Conservation (phyloP, 1,140 invertebrate genomes). For the Palaemon carinicauda region DNA sequence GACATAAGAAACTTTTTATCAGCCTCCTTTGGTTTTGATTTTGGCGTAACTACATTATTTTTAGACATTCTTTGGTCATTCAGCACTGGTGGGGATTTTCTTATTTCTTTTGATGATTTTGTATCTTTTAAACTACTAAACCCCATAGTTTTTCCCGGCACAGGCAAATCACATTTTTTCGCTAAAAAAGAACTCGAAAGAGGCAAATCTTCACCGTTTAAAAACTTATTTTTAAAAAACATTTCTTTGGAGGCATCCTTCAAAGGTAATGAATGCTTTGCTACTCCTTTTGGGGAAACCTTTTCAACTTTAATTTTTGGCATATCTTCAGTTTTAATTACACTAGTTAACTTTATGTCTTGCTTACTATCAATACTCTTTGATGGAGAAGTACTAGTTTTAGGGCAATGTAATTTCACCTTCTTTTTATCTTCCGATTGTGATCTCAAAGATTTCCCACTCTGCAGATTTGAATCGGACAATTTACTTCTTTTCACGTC, state of each 20-base stretch:
- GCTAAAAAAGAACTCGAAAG: slow-evolving; percentile 28
- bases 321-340: slow-evolving; percentile 55
- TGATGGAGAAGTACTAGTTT: neutral
- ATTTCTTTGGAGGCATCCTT: slow-evolving; percentile 34
- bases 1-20: slow-evolving; percentile 27
- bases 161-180: slow-evolving; percentile 30
- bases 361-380: slow-evolving; percentile 26
- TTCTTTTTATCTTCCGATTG: slow-evolving; percentile 39
- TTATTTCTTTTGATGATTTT: slow-evolving; percentile 19
- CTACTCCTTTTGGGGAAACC: slow-evolving; percentile 47
- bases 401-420: neutral
- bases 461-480: slow-evolving; percentile 5
- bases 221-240: slow-evolving; percentile 32
- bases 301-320: slow-evolving; percentile 58
- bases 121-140: slow-evolving; percentile 17
- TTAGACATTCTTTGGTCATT: slow-evolving; percentile 52
- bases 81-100: slow-evolving; percentile 19
- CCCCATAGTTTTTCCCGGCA: slow-evolving; percentile 18
- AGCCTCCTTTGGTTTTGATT: slow-evolving; percentile 50
- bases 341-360: slow-evolving; percentile 18
- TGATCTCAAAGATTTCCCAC: slow-evolving; percentile 22
- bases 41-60: slow-evolving; percentile 47
- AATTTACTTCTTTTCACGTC: neutral
- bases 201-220: slow-evolving; percentile 29
- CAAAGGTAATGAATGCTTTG: slow-evolving; percentile 24